A percentile compares a stretch with the other conserved stretches of the same genome.
These are phyloP conservation scores for Lamellibrachia satsuma DNA, from an alignment of 2,888 invertebrate genomes.

Conservation along the genomic window DNA sequence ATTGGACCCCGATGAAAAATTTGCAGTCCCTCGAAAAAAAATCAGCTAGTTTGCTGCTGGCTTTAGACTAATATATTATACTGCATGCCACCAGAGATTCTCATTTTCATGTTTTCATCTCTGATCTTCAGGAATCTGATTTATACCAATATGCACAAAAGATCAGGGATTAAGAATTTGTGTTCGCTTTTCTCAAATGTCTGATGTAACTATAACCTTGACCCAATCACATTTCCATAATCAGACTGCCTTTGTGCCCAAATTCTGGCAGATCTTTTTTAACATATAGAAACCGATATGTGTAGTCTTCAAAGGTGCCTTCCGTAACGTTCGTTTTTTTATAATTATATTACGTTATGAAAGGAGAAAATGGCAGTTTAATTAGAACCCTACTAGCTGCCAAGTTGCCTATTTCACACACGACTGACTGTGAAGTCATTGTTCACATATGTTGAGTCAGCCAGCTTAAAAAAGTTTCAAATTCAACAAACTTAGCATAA, in stretches of 20 bases:
- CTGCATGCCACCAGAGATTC: too few species aligned
- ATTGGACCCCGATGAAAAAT: too few species aligned
- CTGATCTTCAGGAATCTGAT: too few species aligned
- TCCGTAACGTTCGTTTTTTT: background rate
- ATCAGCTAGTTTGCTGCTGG: too few species aligned
- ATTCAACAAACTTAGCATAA: slow-evolving; percentile 4
- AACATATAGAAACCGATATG: background rate
- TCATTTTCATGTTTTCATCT: too few species aligned
- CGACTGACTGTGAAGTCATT: background rate
- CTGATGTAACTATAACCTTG: background rate
- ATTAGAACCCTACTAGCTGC: background rate
- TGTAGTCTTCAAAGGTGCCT: background rate
- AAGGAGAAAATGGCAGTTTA: background rate
- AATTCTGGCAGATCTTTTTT: background rate
- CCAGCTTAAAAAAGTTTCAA: background rate
- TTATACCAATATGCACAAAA: too few species aligned
- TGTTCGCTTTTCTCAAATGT: too few species aligned
- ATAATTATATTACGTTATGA: background rate
- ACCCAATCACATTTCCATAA: background rate
- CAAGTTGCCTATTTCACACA: background rate
- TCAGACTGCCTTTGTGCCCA: background rate
- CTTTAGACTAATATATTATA: too few species aligned
- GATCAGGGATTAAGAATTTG: too few species aligned
- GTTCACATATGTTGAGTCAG: background rate
- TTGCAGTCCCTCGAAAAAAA: too few species aligned